Evolutionary conservation across 2,888 invertebrate species (phyloP), one percentile per base, ranked within the genome.

Genomic region (Sarcophaga carnaria): DNA sequence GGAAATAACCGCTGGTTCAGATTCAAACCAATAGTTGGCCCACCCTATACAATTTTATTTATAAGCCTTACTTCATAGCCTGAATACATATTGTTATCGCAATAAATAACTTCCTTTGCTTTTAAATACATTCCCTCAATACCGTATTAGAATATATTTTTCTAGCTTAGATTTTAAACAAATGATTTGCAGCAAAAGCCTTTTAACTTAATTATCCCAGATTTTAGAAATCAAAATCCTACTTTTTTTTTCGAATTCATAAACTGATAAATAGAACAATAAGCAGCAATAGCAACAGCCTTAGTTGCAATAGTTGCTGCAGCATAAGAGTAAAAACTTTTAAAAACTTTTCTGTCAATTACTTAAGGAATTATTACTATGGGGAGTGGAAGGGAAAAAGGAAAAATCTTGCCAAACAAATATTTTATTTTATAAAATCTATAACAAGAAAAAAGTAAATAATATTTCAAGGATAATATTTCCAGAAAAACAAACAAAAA

Each of bases 381-480:
- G 12, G 54, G 17, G 14, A 37, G 37, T 37, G 37, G 1, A 10
- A 6, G 37, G 37, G 37, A 10, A 37, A 0, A 10, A 0, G 2
- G 12, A 20, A 45, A 75, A 75, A 69, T 59, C 27, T 70, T 84
- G 70, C 75, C 79, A 84, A 84, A 75, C 70, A 72, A 54, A 80
- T 83, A 79, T 79, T 75, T 79, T 83, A 79, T 80, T 75, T 79
- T 25, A 63, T 67, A 49, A 27, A 37, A 67, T 74, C 54, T 47
- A 20, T 25, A 62, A 45, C 54, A 49, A 17, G n/a, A 60, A 47
- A 74, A 83, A 84, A 79, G 45, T 59, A 74, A 70, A 74, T 54
- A 78, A 63, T 79, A 64, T 59, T 79, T 83, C 79, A 75, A 75
- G 64, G 75, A 80, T 70, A 70, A 70, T 27, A 70, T 17, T 71